Conservation (phyloP, 2,797 vertebrate genomes). For the Malacoraja senta region DNA sequence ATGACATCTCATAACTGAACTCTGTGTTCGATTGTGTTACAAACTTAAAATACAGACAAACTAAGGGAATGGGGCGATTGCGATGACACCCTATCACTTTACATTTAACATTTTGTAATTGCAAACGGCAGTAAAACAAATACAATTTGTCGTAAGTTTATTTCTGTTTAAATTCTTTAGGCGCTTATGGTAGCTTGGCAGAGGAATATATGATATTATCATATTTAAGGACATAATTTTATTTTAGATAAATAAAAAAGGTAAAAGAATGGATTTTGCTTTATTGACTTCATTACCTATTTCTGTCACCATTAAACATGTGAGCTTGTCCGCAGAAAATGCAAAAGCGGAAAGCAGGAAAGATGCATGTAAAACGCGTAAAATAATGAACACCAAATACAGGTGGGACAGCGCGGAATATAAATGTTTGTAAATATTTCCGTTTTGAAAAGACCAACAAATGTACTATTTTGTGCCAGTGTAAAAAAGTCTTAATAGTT, state of each 20-base stretch:
- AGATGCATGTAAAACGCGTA: conserved; percentile 80
- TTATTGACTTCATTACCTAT: conserved; percentile 56
- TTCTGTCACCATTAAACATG: conserved; percentile 56
- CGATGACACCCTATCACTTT: conserved; percentile 74
- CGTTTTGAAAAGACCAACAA: conserved; percentile 71
- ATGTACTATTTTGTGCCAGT: conserved; percentile 95
- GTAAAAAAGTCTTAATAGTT: conserved; percentile 75
- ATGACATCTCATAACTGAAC: conserved; percentile 94
- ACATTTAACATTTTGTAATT: conserved; percentile 68
- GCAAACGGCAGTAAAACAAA: conserved; percentile 84
- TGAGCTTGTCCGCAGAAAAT: conserved; percentile 42
- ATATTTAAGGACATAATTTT: conserved; percentile 85
- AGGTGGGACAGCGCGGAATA: conserved; percentile 58
- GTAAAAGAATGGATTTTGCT: conserved; percentile 58
- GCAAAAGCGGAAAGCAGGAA: conserved; percentile 57
- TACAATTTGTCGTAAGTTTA: conserved; percentile 74
- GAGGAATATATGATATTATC: conserved; percentile 63
- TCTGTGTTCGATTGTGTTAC: not conserved
- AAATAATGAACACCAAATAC: conserved; percentile 69
- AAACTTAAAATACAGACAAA: not conserved
- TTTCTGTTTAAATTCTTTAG: conserved; percentile 85
- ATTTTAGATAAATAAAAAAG: conserved; percentile 81
- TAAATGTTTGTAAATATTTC: conserved; percentile 69
- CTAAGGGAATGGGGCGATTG: not conserved
- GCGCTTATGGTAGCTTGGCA: conserved; percentile 80